These are phyloP conservation scores for Philhelius pedissequus DNA, from an alignment of 2,888 invertebrate genomes.

Conservation along the genomic window DNA sequence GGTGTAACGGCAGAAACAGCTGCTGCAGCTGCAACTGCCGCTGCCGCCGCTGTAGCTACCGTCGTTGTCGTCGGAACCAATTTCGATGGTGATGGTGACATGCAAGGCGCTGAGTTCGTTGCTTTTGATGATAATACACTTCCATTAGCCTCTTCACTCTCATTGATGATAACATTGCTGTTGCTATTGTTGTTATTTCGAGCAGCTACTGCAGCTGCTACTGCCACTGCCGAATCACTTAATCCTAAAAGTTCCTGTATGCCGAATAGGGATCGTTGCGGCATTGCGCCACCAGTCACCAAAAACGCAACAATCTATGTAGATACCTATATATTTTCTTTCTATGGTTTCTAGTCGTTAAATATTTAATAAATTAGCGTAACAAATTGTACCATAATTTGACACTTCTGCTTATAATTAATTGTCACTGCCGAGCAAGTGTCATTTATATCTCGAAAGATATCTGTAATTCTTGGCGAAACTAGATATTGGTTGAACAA, in stretches of 20 bases:
- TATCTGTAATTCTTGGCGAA: not conserved
- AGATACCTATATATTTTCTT: not conserved
- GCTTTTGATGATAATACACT: slow-evolving; percentile 31
- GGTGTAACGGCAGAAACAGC: slow-evolving; percentile 69
- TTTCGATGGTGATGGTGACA: slow-evolving; percentile 44
- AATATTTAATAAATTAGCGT: slow-evolving; percentile 12
- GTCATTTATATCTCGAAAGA: slow-evolving; percentile 8
- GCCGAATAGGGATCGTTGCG: slow-evolving; percentile 79
- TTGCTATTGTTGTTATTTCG: slow-evolving; percentile 39
- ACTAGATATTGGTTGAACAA: not conserved
- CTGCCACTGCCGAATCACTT: slow-evolving; percentile 71
- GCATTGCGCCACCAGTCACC: slow-evolving; percentile 73
- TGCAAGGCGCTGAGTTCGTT: slow-evolving; percentile 50
- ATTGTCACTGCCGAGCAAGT: slow-evolving; percentile 26
- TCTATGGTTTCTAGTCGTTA: not conserved
- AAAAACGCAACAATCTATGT: not conserved
- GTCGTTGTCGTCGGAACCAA: slow-evolving; percentile 50
- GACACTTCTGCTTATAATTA: slow-evolving; percentile 27
- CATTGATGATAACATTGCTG: slow-evolving; percentile 18
- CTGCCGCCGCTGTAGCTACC: slow-evolving; percentile 68
- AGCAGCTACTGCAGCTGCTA: slow-evolving; percentile 72
- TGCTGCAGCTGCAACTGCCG: slow-evolving; percentile 64
- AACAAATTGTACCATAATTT: slow-evolving; percentile 14
- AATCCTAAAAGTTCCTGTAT: slow-evolving; percentile 79
- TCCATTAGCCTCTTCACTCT: slow-evolving; percentile 37